Base-by-base conservation (phyloP, 1,140 invertebrate species). In the Penaeus vannamei region DNA sequence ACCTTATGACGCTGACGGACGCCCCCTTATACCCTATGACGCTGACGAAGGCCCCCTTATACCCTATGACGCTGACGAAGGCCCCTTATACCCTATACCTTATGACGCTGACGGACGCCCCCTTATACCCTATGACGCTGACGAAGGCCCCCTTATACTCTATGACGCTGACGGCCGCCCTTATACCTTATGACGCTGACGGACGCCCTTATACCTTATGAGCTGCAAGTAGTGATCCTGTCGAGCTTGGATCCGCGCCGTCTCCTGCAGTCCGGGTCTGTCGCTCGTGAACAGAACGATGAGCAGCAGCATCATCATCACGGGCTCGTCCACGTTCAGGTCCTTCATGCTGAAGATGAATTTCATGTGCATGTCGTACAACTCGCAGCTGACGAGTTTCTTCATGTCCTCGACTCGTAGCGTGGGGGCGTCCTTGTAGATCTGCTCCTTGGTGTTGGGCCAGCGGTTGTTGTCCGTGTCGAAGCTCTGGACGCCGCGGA, bases 321-420 rank as follows among this genome's bases (percentile, higher is more conserved):
- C 86, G 2, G 86, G 80, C 62, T 88, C 86, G 59, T 88, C 86
- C 46, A 88, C 86, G 60, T 77, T 77, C 20, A 88, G 69, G 4
- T 88, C 80, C 81, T 77, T 83, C 81, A 88, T 66, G 29, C 86
- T 88, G 66, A 23, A 46, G 23, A 88, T 83, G n/a, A 88, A 88
- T 53, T 88, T 88, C 64, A 88, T 84, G 66, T 88, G 86, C 86
- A 88, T 88, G 64, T 88, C 86, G 59, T 88, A 88, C 5, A 88
- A 81, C 42, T 88, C 86, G 22, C 42, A 72, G 5, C 77, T 82
- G 17, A 88, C 86, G 1, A 88, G 23, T 7, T 88, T 81, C 86
- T 88, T 88, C 80, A 72, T 84, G 10, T 88, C 86, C 53, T 84
- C 85, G 20, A 85, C 69, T 8, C 42, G 60, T 19, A 85, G 69